These are phyloP conservation scores for Scopus umbretta DNA, from an alignment of 2,113 vertebrate genomes.

Conservation along the genomic window DNA sequence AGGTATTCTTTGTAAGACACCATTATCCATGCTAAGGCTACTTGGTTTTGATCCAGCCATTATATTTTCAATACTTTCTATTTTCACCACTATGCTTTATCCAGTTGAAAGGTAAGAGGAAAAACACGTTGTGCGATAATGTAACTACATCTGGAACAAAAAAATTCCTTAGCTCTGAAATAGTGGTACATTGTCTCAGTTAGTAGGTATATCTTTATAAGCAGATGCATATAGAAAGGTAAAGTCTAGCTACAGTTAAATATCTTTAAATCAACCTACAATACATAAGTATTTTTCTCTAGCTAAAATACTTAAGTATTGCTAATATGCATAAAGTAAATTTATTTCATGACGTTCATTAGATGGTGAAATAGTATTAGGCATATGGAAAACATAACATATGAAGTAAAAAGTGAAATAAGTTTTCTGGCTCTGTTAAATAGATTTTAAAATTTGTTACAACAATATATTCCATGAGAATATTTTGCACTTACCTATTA, in stretches of 20 bases:
- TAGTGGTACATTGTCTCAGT: not conserved
- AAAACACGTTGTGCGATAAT: not conserved
- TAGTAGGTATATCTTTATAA: not conserved
- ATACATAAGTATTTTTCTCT: not conserved
- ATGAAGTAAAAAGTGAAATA: not conserved
- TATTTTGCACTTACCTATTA: not conserved
- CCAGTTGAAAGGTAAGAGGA: not conserved
- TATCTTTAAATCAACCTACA: not conserved
- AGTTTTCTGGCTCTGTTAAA: not conserved
- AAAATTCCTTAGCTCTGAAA: not conserved
- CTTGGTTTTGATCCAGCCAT: conserved; percentile 50
- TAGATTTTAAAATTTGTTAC: not conserved
- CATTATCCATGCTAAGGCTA: conserved; percentile 31
- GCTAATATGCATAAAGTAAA: not conserved
- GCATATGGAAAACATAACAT: not conserved
- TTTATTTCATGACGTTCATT: not conserved
- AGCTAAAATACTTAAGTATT: not conserved
- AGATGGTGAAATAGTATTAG: not conserved
- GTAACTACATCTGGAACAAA: not conserved
- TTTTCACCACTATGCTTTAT: not conserved
- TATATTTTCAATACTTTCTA: conserved; percentile 26
- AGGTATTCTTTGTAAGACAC: conserved; percentile 17
- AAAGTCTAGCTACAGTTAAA: not conserved
- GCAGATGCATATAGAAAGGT: not conserved
- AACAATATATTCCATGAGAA: not conserved